phyloP scores from a whole-genome alignment of 2,113 vertebrate species.

The Blennius ocellaris region DNA sequence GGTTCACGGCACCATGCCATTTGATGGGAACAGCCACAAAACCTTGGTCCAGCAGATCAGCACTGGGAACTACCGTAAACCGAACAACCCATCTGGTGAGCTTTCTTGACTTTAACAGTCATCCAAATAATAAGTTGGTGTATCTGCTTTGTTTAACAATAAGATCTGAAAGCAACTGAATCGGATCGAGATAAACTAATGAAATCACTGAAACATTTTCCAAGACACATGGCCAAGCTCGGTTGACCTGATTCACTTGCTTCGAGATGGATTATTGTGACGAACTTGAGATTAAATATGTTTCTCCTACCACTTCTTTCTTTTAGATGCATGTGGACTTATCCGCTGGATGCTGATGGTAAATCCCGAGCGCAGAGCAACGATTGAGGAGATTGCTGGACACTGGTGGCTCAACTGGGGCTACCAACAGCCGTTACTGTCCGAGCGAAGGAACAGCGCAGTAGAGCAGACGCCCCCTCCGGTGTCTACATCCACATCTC shows the following conservation, averaged over 20 bases:
- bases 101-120: background rate
- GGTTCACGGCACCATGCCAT: conserved; percentile 96
- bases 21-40: conserved; percentile 92
- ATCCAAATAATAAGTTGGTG: background rate
- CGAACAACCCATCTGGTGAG: conserved; percentile 90
- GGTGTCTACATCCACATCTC: conserved; percentile 13
- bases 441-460: conserved; percentile 78
- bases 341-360: conserved; percentile 99
- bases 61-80: conserved; percentile 90
- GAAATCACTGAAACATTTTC: no score
- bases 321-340: conserved; percentile 92
- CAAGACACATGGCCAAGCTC: no score
- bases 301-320: background rate
- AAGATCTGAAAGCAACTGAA: background rate
- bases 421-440: conserved; percentile 81
- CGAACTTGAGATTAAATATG: background rate
- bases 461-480: conserved; percentile 24
- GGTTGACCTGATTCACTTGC: no score
- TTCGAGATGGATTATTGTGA: background rate
- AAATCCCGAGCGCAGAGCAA: conserved; percentile 94
- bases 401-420: conserved; percentile 99
- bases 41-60: conserved; percentile 93
- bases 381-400: conserved; percentile 92
- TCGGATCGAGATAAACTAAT: no score
- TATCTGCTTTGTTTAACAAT: background rate